These are phyloP conservation scores for Eretmocerus hayati DNA, from an alignment of 2,888 invertebrate species.

Conservation along the genomic window DNA sequence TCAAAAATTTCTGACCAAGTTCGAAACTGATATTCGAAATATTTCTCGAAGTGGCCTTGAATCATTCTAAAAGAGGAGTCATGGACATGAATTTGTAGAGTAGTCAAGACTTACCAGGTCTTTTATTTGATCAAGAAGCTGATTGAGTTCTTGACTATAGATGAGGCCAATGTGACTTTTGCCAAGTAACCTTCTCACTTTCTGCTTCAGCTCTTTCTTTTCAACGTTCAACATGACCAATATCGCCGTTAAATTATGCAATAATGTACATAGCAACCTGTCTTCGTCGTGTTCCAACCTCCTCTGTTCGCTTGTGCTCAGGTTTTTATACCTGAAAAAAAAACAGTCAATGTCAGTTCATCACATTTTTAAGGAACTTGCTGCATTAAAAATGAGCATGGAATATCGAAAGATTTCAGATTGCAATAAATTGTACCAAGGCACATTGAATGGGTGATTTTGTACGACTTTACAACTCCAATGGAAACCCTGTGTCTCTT, in stretches of 20 bases:
- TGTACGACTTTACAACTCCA: too few species aligned
- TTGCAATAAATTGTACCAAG: not conserved
- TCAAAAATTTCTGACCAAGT: not conserved
- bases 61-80: too few species aligned
- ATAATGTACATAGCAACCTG: slow-evolving; percentile 83
- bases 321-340: slow-evolving; percentile 65
- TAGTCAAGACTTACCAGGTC: slow-evolving; percentile 67
- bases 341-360: not conserved
- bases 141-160: slow-evolving; percentile 96
- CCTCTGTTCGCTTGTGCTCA: slow-evolving; percentile 89
- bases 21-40: too few species aligned
- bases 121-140: slow-evolving; percentile 88
- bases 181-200: slow-evolving; percentile 85
- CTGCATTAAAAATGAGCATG: too few species aligned
- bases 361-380: not conserved
- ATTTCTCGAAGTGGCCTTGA: too few species aligned
- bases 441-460: not conserved
- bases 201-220: slow-evolving; percentile 76
- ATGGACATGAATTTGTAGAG: too few species aligned
- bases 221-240: slow-evolving; percentile 88
- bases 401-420: too few species aligned
- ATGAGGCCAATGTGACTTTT: slow-evolving; percentile 98
- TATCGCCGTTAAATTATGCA: slow-evolving; percentile 94
- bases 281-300: slow-evolving; percentile 97
- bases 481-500: too few species aligned